Conservation (phyloP, 1,140 invertebrate species). For the Neodiprion fabricii region DNA sequence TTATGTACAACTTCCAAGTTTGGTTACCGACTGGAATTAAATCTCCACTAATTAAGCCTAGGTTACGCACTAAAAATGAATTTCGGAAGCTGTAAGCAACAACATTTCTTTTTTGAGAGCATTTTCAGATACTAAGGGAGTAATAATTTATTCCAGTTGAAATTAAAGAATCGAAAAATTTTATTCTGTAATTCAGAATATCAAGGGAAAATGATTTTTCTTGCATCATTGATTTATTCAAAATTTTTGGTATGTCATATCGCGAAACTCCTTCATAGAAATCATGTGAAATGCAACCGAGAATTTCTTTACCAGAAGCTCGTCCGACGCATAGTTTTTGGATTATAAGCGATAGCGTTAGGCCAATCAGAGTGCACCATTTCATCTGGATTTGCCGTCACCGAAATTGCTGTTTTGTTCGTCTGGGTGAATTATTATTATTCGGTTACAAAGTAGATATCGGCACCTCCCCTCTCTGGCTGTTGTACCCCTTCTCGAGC, state of each 20-base stretch:
- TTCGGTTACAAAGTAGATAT: too few species aligned
- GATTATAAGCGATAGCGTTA: too few species aligned
- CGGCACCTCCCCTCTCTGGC: too few species aligned
- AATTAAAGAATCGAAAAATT: conserved; percentile 24
- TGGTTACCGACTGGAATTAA: conserved; percentile 15
- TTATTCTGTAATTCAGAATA: conserved; percentile 27
- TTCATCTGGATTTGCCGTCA: too few species aligned
- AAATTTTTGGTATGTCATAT: conserved; percentile 25
- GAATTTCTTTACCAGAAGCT: too few species aligned
- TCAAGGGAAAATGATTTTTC: conserved; percentile 27
- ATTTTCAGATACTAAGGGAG: conserved; percentile 2
- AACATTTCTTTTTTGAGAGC: conserved; percentile 24
- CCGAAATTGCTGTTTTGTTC: too few species aligned
- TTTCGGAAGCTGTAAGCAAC: conserved; percentile 30
- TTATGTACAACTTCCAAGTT: conserved; percentile 21
- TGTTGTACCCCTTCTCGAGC: too few species aligned
- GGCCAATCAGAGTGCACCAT: too few species aligned
- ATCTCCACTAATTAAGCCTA: conserved; percentile 31
- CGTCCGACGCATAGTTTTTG: too few species aligned
- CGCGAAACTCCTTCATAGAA: conserved; percentile 26
- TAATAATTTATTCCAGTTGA: conserved; percentile 17
- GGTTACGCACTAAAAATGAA: conserved; percentile 24
- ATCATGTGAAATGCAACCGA: conserved; percentile 26
- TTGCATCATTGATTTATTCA: conserved; percentile 11
- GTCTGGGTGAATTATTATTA: too few species aligned